A percentile compares a stretch with the other conserved stretches of the same genome.
Evolutionary conservation across 2,797 vertebrate species (phyloP).

Genomic region (Paramormyrops hopkinsi): DNA sequence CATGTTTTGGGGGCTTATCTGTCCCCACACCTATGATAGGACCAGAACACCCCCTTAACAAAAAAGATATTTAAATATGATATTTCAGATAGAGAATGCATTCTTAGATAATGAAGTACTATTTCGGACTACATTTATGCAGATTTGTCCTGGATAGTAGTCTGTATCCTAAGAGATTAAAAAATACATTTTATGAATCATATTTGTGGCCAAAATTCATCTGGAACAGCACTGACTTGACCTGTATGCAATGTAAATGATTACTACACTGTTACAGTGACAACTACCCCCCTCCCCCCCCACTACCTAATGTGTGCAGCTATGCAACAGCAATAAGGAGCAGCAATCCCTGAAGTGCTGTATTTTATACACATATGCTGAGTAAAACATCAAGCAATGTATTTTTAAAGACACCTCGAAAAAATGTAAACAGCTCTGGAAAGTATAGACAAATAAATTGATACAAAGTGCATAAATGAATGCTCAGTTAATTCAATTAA

Average conservation of each 20-base stretch:
- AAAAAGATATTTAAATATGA: neutral
- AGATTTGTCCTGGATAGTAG: neutral
- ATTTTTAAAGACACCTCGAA: neutral
- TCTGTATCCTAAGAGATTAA: neutral
- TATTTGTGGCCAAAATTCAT: neutral
- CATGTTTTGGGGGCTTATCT: neutral
- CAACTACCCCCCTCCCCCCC: neutral
- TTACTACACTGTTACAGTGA: constrained; percentile 33
- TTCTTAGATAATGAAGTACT: neutral
- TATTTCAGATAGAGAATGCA: neutral
- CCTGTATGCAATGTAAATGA: constrained; percentile 34
- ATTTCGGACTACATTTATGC: neutral
- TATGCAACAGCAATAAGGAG: constrained; percentile 39
- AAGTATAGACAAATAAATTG: neutral
- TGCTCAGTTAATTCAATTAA: neutral
- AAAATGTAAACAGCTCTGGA: neutral
- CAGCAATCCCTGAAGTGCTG: neutral
- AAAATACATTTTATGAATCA: neutral
- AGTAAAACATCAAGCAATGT: neutral
- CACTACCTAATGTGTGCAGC: constrained; percentile 38
- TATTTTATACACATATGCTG: neutral
- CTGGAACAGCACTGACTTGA: constrained; percentile 26
- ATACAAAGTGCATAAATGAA: neutral
- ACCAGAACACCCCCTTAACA: neutral
- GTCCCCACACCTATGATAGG: neutral